phyloP scores from a whole-genome alignment of 2,797 vertebrate genomes.

The Vireo griseus region DNA sequence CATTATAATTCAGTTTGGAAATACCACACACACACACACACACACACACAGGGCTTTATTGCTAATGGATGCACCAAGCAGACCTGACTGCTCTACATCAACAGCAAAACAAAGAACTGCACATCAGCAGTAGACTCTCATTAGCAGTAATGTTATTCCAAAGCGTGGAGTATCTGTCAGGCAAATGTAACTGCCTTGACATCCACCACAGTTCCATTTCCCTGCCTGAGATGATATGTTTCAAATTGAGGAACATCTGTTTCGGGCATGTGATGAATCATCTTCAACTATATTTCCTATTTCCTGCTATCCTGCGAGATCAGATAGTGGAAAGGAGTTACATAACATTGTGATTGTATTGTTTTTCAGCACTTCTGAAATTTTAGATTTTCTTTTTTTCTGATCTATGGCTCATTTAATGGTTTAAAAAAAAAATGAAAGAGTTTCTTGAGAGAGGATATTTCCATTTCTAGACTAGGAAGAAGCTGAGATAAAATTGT shows the following conservation, averaged over 20 bases:
- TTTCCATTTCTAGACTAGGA: neutral
- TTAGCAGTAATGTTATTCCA: conserved; percentile 54
- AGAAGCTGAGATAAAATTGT: neutral
- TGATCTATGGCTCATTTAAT: neutral
- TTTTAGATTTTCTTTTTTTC: neutral
- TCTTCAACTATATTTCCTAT: conserved; percentile 27
- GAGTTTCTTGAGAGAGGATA: neutral
- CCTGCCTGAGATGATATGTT: neutral
- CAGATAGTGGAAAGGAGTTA: conserved; percentile 14
- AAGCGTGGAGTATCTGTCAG: conserved; percentile 22
- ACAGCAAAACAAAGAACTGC: conserved; percentile 26
- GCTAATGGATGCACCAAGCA: conserved; percentile 34
- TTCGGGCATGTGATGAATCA: conserved; percentile 2
- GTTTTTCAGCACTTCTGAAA: neutral
- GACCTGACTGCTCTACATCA: conserved; percentile 42
- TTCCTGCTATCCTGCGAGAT: conserved; percentile 19
- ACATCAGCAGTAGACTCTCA: conserved; percentile 35
- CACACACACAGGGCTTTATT: neutral
- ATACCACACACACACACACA: neutral
- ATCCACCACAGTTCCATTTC: conserved; percentile 16
- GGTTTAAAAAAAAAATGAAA: neutral
- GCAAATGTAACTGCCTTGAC: conserved; percentile 39
- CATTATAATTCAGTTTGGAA: conserved; percentile 39
- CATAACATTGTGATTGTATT: neutral
- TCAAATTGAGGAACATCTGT: conserved; percentile 48